Evolutionary conservation across 1,140 invertebrate genomes (phyloP), one percentile per base, ranked within the genome.

Genomic region (Aphidius ervi): DNA sequence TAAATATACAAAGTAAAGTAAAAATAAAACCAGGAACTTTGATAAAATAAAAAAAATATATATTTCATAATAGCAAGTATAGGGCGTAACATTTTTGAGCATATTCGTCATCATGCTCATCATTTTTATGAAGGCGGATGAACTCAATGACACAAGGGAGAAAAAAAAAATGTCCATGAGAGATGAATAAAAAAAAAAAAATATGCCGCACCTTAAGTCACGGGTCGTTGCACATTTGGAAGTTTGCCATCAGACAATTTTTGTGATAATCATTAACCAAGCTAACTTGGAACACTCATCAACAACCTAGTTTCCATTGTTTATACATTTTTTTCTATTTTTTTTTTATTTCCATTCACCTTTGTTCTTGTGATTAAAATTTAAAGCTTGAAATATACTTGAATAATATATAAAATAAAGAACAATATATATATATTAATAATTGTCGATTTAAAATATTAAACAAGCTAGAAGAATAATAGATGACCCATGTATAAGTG

Each of bases 31-130:
- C 23, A 31, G 23, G 4, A 31, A 31, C 23, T 31, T 31, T 31
- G 23, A 3, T 31, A 31, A 57, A 57, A 46, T 52, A 62, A 45
- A 57, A 16, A 41, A 5, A 40, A 62, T 53, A 56, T 49, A 62
- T 57, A 55, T 62, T 62, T 56, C 55, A 62, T 62, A 62, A 62
- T 62, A 48, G 55, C 42, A 45, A 46, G 55, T 48, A 42, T 42
- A 47, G 52, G 57, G 55, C 60, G 60, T 56, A 57, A 62, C 60
- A 55, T 56, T 55, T 62, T 57, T 41, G 54, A 55, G 46, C 43
- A 54, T n/a, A 55, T 62, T 62, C 60, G 55, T 62, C 60, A 62
- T 62, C 53, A 62, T 62, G 53, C 56, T 62, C 55, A 56, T 62
- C 53, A 45, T 56, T 49, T 46, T 41, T 52, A 48, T 62, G 55